Evolutionary conservation across 2,888 invertebrate genomes (phyloP), one percentile per base, ranked within the genome.

Genomic region (Hetaerina titia): DNA sequence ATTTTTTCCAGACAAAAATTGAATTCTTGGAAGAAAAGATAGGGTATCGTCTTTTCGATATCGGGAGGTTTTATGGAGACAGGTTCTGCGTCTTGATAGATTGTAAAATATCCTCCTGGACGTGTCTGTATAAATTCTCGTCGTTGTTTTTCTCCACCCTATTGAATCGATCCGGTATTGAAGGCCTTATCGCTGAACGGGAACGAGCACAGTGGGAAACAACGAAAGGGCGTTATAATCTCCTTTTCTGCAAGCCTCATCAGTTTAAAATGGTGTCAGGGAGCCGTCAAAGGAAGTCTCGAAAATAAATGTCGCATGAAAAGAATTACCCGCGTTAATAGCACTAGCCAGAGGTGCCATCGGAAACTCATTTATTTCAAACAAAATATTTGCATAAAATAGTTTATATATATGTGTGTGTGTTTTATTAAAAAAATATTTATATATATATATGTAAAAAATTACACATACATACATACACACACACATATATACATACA

Each of bases 241-340:
- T 81, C 31, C 31, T 81, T 81, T 81, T 31, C 81, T 31, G 81
- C 81, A n/a, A 31, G 31, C 81, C 81, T 81, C 81, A 81, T 81
- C 81, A 81, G 81, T 31, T 81, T 69, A 31, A 31, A 81, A 81
- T 81, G 81, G 81, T 81, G 81, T 81, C 81, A 81, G 81, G 81
- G 25, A 81, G 25, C 81, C 9, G 4, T 31, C 9, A n/a, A 8
- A 31, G 31, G 81, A 31, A 11, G 9, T 4, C 13, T 4, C 13
- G n/a, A 25, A 25, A 31, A 25, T 25, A 81, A 81, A 81, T 81
- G 13, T 81, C 0, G 11, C 31, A 15, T 81, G 31, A 81, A 81
- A 4, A 13, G 31, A 81, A 9, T 31, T 4, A 9, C 7, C 31
- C 6, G 31, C 31, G 81, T n/a, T n/a, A n/a, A 31, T 15, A 31